Percentiles rank a stretch among this genome's conserved stretches.
These are phyloP conservation scores for Athetis lepigone DNA, from an alignment of 2,888 invertebrate species.

Conservation along the genomic window DNA sequence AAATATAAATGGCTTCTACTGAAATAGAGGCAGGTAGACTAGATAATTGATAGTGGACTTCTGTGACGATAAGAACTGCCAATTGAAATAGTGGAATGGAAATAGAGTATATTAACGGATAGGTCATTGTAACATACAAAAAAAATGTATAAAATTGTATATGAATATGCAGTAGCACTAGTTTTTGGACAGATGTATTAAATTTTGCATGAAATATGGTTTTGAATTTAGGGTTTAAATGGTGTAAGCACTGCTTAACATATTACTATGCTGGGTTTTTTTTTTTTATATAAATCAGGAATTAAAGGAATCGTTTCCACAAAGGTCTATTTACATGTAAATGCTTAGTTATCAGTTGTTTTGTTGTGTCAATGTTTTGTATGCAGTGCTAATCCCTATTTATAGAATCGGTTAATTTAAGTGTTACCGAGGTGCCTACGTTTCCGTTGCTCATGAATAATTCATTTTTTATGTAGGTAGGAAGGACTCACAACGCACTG, in stretches of 20 bases:
- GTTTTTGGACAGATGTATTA: no score
- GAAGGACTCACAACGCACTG: slow-evolving; percentile 11
- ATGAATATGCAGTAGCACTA: no score
- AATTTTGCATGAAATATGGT: no score
- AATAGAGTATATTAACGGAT: neutral
- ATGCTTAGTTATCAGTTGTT: neutral
- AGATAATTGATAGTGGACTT: slow-evolving; percentile 17
- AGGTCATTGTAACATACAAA: no score
- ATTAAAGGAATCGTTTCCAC: no score
- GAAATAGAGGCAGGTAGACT: slow-evolving; percentile 21
- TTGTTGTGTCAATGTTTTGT: slow-evolving; percentile 31
- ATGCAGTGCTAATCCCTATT: slow-evolving; percentile 54
- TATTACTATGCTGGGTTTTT: no score
- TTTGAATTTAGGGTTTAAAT: no score
- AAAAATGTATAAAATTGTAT: neutral
- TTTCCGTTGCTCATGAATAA: slow-evolving; percentile 59
- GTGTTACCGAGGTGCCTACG: slow-evolving; percentile 47
- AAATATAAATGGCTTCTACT: slow-evolving; percentile 19
- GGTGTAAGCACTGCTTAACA: no score
- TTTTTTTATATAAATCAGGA: no score
- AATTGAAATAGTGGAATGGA: neutral
- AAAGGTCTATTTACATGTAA: no score
- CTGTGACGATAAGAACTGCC: slow-evolving; percentile 4
- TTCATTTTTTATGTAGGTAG: slow-evolving; percentile 33
- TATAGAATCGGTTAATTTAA: slow-evolving; percentile 49